Evolutionary conservation across 2,888 invertebrate genomes (phyloP).

Genomic region (Cantharis rustica): DNA sequence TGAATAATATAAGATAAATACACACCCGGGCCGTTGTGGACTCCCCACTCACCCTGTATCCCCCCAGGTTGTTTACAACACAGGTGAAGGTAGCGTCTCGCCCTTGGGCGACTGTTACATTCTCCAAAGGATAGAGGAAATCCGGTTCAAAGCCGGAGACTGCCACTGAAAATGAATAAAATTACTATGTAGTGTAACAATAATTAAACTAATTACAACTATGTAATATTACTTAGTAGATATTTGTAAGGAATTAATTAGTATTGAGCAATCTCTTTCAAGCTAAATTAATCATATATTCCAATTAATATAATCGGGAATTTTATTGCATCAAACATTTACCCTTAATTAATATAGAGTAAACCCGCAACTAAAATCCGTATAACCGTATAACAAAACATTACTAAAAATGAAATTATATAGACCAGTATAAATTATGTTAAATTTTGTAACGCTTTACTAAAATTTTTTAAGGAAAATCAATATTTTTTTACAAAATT

Average conservation of each 20-base stretch:
- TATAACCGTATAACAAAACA: background rate
- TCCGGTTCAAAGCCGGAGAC: conserved; percentile 78
- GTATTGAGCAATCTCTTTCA: background rate
- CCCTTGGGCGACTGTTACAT: conserved; percentile 82
- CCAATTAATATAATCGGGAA: background rate
- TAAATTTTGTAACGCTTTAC: background rate
- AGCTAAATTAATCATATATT: background rate
- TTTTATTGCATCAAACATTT: background rate
- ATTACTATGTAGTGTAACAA: conserved; percentile 17
- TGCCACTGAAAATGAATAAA: conserved; percentile 57
- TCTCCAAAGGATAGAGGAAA: conserved; percentile 79
- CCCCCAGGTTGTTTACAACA: conserved; percentile 81
- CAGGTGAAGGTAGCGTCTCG: conserved; percentile 84
- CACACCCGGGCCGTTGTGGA: conserved; percentile 84
- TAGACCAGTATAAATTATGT: background rate
- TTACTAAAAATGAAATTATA: background rate
- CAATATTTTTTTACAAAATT: background rate
- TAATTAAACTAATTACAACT: background rate
- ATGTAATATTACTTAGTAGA: background rate
- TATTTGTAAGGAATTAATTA: background rate
- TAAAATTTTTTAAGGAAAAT: background rate
- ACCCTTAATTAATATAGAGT: background rate
- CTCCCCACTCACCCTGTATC: conserved; percentile 90
- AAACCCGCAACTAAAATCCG: background rate
- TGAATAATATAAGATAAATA: conserved; percentile 58